Conservation (phyloP, 2,113 vertebrate species). For the Microtus ochrogaster region DNA sequence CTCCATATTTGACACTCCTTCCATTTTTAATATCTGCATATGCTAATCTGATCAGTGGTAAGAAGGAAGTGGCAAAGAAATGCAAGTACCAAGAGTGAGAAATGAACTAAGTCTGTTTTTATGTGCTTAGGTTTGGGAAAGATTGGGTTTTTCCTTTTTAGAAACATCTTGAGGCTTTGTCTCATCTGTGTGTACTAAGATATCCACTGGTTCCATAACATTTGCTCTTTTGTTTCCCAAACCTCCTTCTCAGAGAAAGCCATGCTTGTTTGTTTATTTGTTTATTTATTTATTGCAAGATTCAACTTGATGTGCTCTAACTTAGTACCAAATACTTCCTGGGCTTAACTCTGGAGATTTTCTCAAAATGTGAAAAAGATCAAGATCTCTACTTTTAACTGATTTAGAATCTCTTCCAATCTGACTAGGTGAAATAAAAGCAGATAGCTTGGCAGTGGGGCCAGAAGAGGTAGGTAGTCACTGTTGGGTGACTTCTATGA, state of each 20-base stretch:
- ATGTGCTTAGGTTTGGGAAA: neutral
- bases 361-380: neutral
- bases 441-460: neutral
- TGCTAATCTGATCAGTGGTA: neutral
- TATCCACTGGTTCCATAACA: neutral
- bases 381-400: neutral
- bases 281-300: neutral
- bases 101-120: neutral
- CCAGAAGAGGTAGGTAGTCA: neutral
- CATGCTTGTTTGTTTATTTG: neutral
- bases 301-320: neutral
- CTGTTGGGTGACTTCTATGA: neutral
- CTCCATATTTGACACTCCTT: neutral
- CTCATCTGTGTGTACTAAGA: neutral
- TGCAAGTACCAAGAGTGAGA: neutral
- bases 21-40: neutral
- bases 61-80: conserved; percentile 38
- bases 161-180: neutral
- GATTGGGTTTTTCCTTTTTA: neutral
- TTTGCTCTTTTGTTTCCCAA: conserved; percentile 44
- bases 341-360: conserved; percentile 54
- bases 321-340: neutral
- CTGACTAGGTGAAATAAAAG: neutral
- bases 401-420: conserved; percentile 27
- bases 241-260: conserved; percentile 12